Evolutionary conservation across 2,113 vertebrate genomes (phyloP), one percentile per base, ranked within the genome.

Genomic region (Corythoichthys haematopterus): DNA sequence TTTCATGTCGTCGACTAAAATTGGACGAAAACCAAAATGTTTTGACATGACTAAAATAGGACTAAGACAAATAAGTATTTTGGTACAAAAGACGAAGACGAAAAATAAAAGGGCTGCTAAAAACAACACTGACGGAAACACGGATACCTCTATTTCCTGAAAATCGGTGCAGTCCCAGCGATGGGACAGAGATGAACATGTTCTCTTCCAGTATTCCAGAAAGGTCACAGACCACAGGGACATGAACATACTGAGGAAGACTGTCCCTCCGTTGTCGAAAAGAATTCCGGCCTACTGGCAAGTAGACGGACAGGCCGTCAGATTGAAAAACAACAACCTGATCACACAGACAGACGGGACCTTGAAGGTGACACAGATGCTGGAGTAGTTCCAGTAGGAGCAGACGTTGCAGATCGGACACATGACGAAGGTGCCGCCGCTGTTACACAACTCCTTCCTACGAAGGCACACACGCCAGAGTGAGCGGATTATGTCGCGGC

Each of bases 211-310:
- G 85, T 89, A 92, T 78, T 94, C 92, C 72, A 94, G 78, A 78
- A 94, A 95, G 50, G 89, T 89, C 68, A 91, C 86, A 0, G 92
- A 88, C 94, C 93, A 92, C 66, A 94, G 88, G 43, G 93, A 92
- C 91, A 92, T 91, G 84, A 94, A 94, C 71, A 93, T 77, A 14
- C 92, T 93, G 81, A 94, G 85, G 69, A 94, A 92, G 13, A 93
- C 91, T 0, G 91, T 92, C 1, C 92, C 92, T 0, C 87, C 91
- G 7, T 93, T 92, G 53, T 94, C 93, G 72, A 92, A 94, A 55
- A 94, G 88, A 50, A 92, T 84, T 1, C 93, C 92, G 2, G 84
- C 76, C 92, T 93, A 59, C 3, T 57, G 35, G n/a, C 33, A 33
- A 28, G 40, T 7, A 8, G 40, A 43, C 4, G 6, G 50, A 35